phyloP scores from a whole-genome alignment of 2,113 vertebrate genomes.

The Lepus europaeus region DNA sequence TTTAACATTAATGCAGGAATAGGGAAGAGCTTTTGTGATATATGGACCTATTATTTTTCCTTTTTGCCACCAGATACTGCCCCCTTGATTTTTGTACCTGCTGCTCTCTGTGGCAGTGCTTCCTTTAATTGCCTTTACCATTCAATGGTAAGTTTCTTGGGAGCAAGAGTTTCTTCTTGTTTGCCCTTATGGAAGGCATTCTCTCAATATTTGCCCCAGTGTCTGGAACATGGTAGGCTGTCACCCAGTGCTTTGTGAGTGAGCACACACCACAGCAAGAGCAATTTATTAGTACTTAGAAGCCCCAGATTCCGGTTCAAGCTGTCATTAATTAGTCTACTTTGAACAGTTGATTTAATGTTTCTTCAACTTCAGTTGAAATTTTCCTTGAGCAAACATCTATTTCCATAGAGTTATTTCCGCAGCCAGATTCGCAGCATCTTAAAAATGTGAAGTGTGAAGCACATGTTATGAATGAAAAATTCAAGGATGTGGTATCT shows the following conservation, averaged over 20 bases:
- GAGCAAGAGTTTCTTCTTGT: constrained; percentile 2
- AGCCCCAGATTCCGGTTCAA: background rate
- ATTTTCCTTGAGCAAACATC: background rate
- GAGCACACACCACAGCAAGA: background rate
- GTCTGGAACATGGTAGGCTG: too few relatives aligned
- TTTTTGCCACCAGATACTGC: background rate
- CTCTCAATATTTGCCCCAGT: background rate
- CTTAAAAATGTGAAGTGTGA: background rate
- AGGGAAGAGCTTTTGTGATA: background rate
- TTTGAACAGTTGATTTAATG: background rate
- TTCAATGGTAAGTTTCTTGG: background rate
- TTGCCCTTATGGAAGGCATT: background rate
- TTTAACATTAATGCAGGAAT: background rate
- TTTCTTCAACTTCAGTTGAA: constrained; percentile 4
- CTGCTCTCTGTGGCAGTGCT: background rate
- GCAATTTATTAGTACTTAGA: background rate
- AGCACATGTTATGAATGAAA: background rate
- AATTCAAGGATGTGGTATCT: background rate
- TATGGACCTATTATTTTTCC: background rate
- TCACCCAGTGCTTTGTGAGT: background rate
- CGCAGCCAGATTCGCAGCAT: background rate
- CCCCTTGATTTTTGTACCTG: background rate
- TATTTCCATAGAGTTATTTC: background rate
- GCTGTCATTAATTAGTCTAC: background rate
- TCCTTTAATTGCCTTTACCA: background rate